Conservation (phyloP, 2,797 vertebrate species). For the Spondyliosoma cantharus region DNA sequence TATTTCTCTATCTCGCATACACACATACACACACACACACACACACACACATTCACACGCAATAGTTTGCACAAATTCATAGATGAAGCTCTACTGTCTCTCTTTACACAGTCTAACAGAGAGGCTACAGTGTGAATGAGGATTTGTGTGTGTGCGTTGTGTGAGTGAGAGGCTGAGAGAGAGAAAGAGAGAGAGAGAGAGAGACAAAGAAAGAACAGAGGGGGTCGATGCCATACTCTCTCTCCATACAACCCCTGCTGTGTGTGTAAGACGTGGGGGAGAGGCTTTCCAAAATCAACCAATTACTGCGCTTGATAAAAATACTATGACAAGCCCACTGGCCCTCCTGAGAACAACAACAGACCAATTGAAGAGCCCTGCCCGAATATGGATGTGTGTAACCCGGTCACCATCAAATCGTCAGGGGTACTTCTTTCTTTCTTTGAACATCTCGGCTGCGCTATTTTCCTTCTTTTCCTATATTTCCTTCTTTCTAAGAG, state of each 20-base stretch:
- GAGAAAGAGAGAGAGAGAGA: not conserved
- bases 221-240: not conserved
- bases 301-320: slow-evolving; percentile 7
- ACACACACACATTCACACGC: not conserved
- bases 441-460: not conserved
- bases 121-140: slow-evolving; percentile 8
- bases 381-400: slow-evolving; percentile 36
- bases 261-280: slow-evolving; percentile 32
- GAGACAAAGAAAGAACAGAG: slow-evolving; percentile 1
- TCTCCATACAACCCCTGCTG: slow-evolving; percentile 8
- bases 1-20: no score
- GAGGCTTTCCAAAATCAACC: slow-evolving; percentile 17
- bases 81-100: not conserved
- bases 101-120: not conserved
- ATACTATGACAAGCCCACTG: slow-evolving; percentile 10
- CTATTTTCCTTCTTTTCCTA: not conserved
- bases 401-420: slow-evolving; percentile 22
- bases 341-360: slow-evolving; percentile 10
- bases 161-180: not conserved
- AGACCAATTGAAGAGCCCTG: slow-evolving; percentile 19
- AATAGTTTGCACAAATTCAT: not conserved
- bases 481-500: not conserved
- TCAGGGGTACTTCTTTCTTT: not conserved
- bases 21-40: not conserved
- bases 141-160: slow-evolving; percentile 1